Evolutionary conservation across 2,888 invertebrate species (phyloP).

Genomic region (Lithophane socia): DNA sequence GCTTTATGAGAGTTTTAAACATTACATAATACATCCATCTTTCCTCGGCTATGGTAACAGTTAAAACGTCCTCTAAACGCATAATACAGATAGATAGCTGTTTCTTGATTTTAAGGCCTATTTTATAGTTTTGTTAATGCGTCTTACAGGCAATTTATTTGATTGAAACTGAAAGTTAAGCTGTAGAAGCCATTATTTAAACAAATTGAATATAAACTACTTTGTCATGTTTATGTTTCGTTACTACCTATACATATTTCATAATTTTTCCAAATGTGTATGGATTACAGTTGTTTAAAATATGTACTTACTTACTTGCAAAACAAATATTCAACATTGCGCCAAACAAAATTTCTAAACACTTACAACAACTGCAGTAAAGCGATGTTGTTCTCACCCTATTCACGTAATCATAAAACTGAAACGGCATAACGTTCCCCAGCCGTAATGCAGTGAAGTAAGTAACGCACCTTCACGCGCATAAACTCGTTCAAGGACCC

Average conservation of each 20-base stretch:
- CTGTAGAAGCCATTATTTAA: constrained; percentile 18
- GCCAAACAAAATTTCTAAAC: constrained; percentile 41
- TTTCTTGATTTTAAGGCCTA: constrained; percentile 46
- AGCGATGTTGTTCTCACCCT: constrained; percentile 61
- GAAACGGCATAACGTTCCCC: constrained; percentile 53
- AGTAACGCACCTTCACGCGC: constrained; percentile 69
- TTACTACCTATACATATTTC: background rate
- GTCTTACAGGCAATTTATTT: constrained; percentile 34
- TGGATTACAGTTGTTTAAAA: constrained; percentile 25
- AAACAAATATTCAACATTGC: constrained; percentile 16
- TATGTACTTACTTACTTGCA: background rate
- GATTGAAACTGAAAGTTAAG: constrained; percentile 22
- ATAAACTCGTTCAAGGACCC: constrained; percentile 78
- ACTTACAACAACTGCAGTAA: constrained; percentile 42
- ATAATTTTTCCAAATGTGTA: background rate
- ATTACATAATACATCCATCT: constrained; percentile 82
- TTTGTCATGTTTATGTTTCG: constrained; percentile 13
- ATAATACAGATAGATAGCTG: constrained; percentile 38
- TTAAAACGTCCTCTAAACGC: constrained; percentile 65
- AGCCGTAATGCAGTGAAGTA: constrained; percentile 67
- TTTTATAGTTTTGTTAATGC: constrained; percentile 45
- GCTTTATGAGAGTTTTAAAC: constrained; percentile 83
- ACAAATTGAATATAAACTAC: constrained; percentile 15
- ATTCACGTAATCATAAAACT: constrained; percentile 61
- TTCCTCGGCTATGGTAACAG: constrained; percentile 74